Percentiles rank a stretch among this genome's conserved stretches.
Evolutionary conservation across 2,888 invertebrate species (phyloP).

Genomic region (Nematopogon swammerdamellus): DNA sequence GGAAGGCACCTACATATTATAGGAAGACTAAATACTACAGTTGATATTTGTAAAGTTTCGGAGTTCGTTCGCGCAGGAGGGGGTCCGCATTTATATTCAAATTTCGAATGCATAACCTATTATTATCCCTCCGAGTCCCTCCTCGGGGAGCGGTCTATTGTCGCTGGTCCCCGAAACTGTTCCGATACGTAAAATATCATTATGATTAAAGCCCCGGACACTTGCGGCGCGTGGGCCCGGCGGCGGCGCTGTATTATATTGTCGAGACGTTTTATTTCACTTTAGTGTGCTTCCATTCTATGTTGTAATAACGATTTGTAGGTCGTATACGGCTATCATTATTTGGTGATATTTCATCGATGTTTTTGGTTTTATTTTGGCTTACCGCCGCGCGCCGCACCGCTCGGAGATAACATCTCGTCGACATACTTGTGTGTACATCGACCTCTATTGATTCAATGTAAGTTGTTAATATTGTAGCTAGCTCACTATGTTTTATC

Average conservation of each 20-base stretch:
- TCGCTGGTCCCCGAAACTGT: slow-evolving; percentile 45
- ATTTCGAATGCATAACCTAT: slow-evolving; percentile 57
- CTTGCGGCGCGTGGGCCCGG: slow-evolving; percentile 23
- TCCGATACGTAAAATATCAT: slow-evolving; percentile 43
- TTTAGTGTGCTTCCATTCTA: slow-evolving; percentile 34
- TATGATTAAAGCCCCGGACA: slow-evolving; percentile 29
- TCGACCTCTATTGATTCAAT: no score
- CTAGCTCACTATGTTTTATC: no score
- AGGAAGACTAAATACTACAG: slow-evolving; percentile 43
- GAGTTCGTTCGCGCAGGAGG: slow-evolving; percentile 37
- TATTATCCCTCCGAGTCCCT: slow-evolving; percentile 42
- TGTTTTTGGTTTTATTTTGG: background rate
- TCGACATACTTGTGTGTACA: background rate
- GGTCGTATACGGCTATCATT: background rate
- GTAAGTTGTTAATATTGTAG: no score
- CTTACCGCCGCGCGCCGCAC: no score
- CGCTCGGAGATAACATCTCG: background rate
- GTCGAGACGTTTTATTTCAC: slow-evolving; percentile 43
- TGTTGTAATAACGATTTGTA: background rate
- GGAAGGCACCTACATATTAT: background rate
- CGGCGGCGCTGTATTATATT: slow-evolving; percentile 19
- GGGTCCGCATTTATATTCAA: slow-evolving; percentile 49
- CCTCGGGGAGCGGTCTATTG: slow-evolving; percentile 52
- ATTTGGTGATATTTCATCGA: background rate
- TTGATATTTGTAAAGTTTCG: slow-evolving; percentile 52